Evolutionary conservation across 2,113 vertebrate genomes (phyloP).

Genomic region (Turdus rufiventris): DNA sequence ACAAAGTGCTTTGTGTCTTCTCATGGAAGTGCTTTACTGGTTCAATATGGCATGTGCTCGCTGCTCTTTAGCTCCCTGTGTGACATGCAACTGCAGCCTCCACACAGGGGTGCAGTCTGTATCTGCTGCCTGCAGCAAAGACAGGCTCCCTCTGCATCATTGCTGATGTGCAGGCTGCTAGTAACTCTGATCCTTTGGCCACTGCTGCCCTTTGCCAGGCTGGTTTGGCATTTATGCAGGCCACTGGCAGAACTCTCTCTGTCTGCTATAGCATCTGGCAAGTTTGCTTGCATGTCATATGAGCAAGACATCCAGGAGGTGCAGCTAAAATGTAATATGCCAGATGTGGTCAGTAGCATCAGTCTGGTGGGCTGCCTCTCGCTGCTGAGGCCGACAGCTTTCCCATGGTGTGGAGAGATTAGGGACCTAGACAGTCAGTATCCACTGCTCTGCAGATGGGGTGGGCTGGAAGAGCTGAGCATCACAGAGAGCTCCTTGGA

Average conservation of each 20-base stretch:
- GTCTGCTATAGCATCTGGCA: background rate
- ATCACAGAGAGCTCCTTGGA: background rate
- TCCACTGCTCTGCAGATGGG: background rate
- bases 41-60: fast-evolving
- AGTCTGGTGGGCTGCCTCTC: background rate
- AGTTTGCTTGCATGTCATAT: background rate
- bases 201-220: background rate
- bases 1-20: background rate
- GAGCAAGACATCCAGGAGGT: background rate
- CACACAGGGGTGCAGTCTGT: background rate
- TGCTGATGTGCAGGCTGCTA: background rate
- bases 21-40: background rate
- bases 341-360: background rate
- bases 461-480: background rate
- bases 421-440: background rate
- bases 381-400: background rate
- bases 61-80: background rate
- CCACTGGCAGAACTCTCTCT: background rate
- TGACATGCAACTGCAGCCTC: background rate
- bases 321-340: background rate
- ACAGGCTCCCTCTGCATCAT: background rate
- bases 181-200: background rate
- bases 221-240: background rate
- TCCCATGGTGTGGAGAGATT: background rate
- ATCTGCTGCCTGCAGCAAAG: background rate